A percentile compares a stretch with the other conserved stretches of the same genome.
These are phyloP conservation scores for Elaphurus davidianus DNA, from an alignment of 2,113 vertebrate genomes.

Conservation along the genomic window DNA sequence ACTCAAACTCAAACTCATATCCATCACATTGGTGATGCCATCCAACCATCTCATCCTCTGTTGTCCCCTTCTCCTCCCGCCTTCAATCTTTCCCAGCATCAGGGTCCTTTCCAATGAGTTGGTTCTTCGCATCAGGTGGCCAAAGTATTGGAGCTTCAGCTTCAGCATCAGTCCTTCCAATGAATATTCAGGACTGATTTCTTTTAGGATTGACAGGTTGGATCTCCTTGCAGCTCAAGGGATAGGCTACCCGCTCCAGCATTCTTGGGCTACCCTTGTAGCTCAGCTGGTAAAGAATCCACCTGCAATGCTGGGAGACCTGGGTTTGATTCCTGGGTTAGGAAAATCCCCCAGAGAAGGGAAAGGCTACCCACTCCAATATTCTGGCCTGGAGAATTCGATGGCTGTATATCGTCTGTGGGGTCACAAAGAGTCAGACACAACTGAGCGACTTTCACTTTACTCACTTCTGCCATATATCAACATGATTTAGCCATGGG, in stretches of 20 bases:
- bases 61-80: not conserved
- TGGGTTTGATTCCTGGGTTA: not conserved
- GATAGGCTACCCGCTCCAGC: not conserved
- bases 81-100: not conserved
- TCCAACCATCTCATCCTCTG: not conserved
- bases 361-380: not conserved
- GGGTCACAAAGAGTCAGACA: too few species aligned
- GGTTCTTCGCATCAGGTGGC: rapidly evolving
- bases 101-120: not conserved
- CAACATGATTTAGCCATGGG: too few species aligned
- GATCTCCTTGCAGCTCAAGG: not conserved
- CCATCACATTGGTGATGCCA: not conserved
- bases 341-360: not conserved
- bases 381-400: not conserved
- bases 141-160: not conserved
- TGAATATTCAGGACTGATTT: not conserved
- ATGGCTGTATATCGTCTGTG: not conserved
- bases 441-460: too few species aligned
- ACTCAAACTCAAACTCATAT: not conserved
- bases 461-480: too few species aligned
- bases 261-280: not conserved
- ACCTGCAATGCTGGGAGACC: not conserved
- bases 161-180: not conserved
- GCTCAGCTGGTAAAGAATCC: not conserved
- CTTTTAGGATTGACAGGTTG: not conserved